A percentile compares a stretch with the other conserved stretches of the same genome.
These are phyloP conservation scores for Rhingia campestris DNA, from an alignment of 2,888 invertebrate genomes.

Conservation along the genomic window DNA sequence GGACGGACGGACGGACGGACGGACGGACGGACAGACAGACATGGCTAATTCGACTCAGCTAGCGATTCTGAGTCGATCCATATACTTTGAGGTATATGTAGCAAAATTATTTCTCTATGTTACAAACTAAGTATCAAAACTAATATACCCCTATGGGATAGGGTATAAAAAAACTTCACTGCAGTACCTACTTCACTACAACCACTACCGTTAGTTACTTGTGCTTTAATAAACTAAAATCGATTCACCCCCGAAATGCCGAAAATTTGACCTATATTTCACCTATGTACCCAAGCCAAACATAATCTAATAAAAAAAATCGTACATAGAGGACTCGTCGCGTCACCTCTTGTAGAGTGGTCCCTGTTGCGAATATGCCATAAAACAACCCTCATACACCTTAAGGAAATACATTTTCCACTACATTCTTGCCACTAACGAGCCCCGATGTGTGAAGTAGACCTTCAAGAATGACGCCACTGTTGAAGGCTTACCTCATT, in stretches of 20 bases:
- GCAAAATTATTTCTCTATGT: too few species aligned
- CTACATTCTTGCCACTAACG: not conserved
- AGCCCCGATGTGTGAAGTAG: not conserved
- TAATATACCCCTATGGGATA: too few species aligned
- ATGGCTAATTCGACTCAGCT: too few species aligned
- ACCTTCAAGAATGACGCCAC: constrained; percentile 34
- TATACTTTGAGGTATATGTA: too few species aligned
- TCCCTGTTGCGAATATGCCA: not conserved
- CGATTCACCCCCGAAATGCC: constrained; percentile 13
- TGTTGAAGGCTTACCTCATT: constrained; percentile 29
- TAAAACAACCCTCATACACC: constrained; percentile 14
- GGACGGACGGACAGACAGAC: too few species aligned
- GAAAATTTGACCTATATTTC: constrained; percentile 27
- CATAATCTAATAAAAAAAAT: constrained; percentile 28
- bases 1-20: too few species aligned
- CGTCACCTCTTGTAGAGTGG: not conserved
- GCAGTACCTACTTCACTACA: not conserved
- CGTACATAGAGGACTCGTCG: constrained; percentile 23
- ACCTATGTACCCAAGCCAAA: constrained; percentile 3
- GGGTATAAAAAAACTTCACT: too few species aligned
- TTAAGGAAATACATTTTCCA: constrained; percentile 1
- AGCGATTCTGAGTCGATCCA: too few species aligned
- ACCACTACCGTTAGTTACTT: not conserved
- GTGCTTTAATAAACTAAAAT: not conserved
- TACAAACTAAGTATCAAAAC: too few species aligned